Percentiles rank a stretch among this genome's conserved stretches.
These are phyloP conservation scores for Nothoprocta pentlandii DNA, from an alignment of 2,113 vertebrate genomes.

Conservation along the genomic window DNA sequence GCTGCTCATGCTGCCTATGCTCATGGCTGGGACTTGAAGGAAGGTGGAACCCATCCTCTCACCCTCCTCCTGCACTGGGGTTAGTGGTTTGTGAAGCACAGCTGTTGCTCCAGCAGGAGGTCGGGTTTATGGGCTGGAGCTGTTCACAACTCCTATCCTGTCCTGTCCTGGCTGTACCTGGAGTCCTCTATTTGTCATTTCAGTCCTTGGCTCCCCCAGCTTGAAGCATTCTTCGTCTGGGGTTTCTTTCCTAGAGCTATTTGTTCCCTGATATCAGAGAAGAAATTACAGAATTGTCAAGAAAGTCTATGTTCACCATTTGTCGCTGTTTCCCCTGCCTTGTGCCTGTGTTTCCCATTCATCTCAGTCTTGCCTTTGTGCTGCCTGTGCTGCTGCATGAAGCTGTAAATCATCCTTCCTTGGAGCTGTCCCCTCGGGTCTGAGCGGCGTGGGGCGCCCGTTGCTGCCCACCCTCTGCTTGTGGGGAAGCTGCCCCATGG, in stretches of 20 bases:
- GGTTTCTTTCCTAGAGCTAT: background rate
- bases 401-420: background rate
- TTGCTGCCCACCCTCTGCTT: background rate
- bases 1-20: fast-evolving
- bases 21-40: background rate
- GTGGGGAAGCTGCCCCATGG: background rate
- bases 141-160: background rate
- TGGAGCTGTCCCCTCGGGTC: background rate
- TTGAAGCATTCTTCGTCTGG: background rate
- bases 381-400: background rate
- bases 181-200: background rate
- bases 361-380: background rate
- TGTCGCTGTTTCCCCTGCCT: background rate
- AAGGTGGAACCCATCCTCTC: background rate
- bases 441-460: background rate
- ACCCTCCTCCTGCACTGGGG: fast-evolving
- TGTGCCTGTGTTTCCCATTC: background rate
- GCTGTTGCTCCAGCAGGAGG: background rate
- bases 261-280: background rate
- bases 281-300: background rate
- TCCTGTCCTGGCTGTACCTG: background rate
- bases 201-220: background rate
- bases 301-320: background rate
- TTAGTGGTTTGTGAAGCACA: background rate
- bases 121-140: background rate